Base-by-base conservation (phyloP, 2,888 invertebrate genomes). In the Spisula solida region DNA sequence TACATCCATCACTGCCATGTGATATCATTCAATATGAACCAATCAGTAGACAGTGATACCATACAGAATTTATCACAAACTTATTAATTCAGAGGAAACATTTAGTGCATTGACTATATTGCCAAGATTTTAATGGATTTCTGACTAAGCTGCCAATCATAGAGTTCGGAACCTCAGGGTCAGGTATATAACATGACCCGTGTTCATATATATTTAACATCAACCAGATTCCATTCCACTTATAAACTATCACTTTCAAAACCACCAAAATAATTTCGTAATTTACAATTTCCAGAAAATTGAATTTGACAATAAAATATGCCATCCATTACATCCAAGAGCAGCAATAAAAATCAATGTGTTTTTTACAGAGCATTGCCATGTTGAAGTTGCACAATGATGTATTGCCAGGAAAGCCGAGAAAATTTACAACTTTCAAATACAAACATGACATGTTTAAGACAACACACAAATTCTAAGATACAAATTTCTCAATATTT, bases 351-450 rank as follows among this genome's bases (percentile, higher is more conserved):
- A 66, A 25, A 10, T 10, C 60, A n/a, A 66, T 10, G 25, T n/a
- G 5, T 6, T 66, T 66, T 66, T 25, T 1, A 51, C 14, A 51
- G 51, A 51, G 51, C 51, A 51, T 51, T 51, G 60, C n/a, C n/a
- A 0, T 25, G n/a, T 66, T 66, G 60, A 66, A 66, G n/a, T 25
- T 66, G n/a, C n/a, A 10, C 25, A 66, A 25, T 66, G 60, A 66
- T 66, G n/a, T 66, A 66, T 66, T 25, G 25, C 60, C 60, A 66
- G 25, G 25, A 66, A 66, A 66, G 60, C 6, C 25, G 10, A 66
- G 60, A 66, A 66, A 66, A 66, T 66, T 66, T 66, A 66, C 60
- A 66, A 66, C 60, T 66, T 66, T 66, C 25, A 66, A 66, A 66
- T 66, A 10, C 8, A 66, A 66, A 25, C 60, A 66, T 25, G 60